phyloP scores from a whole-genome alignment of 2,888 invertebrate genomes.

The Clitarchus hookeri region DNA sequence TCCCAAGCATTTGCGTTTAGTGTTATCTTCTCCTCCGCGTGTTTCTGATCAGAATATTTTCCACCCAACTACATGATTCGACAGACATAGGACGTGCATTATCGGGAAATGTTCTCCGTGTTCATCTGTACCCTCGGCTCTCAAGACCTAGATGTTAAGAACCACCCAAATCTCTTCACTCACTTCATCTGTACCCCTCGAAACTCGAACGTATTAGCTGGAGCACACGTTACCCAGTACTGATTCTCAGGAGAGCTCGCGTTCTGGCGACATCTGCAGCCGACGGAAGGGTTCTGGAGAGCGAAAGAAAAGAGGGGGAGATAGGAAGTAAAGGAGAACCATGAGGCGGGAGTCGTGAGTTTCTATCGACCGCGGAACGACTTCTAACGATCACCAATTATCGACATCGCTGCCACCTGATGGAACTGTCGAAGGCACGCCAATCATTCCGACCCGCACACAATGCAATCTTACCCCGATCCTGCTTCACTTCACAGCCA shows the following conservation, averaged over 20 bases:
- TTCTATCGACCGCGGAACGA: conserved; percentile 2
- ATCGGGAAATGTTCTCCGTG: too few species aligned
- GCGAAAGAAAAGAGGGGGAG: neutral
- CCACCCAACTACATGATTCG: too few species aligned
- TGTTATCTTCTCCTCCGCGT: too few species aligned
- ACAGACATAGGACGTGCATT: too few species aligned
- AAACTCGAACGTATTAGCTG: too few species aligned
- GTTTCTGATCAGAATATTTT: too few species aligned
- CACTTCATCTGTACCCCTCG: too few species aligned
- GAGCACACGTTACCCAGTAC: too few species aligned
- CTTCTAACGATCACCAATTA: conserved; percentile 5
- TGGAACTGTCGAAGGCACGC: conserved; percentile 10
- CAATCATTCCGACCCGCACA: conserved; percentile 9
- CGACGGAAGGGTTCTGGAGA: neutral
- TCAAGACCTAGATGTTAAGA: too few species aligned
- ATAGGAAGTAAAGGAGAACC: neutral
- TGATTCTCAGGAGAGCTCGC: neutral
- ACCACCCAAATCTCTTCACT: too few species aligned
- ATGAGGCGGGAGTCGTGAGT: neutral
- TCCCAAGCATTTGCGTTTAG: too few species aligned
- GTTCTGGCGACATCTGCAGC: neutral
- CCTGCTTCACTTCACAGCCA: conserved; percentile 10
- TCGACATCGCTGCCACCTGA: neutral
- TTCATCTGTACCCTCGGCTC: too few species aligned
- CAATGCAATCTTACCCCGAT: neutral